These are phyloP conservation scores for Muscicapa comitata DNA, from an alignment of 2,797 vertebrate genomes.

Conservation along the genomic window DNA sequence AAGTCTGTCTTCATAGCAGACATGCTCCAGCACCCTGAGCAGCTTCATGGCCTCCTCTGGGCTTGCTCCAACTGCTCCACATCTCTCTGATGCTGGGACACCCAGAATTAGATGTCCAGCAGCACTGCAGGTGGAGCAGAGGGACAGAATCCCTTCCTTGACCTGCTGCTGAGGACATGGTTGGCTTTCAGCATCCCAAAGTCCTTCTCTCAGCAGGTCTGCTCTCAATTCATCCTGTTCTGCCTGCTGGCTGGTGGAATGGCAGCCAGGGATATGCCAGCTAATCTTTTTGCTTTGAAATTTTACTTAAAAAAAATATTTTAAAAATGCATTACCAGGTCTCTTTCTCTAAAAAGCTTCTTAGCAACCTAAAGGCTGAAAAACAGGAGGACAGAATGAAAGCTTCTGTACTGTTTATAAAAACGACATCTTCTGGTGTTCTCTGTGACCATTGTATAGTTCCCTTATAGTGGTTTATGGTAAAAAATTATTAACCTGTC, in stretches of 20 bases:
- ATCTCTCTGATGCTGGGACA: not conserved
- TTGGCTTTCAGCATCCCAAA: not conserved
- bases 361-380: not conserved
- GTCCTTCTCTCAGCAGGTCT: not conserved
- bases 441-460: not conserved
- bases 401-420: not conserved
- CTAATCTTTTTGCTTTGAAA: not conserved
- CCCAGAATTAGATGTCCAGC: not conserved
- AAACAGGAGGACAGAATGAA: not conserved
- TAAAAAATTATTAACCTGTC: not conserved
- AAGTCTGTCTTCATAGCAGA: not conserved
- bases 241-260: not conserved
- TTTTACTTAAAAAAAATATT: not conserved
- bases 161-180: not conserved
- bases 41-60: not conserved
- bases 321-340: not conserved
- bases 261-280: not conserved
- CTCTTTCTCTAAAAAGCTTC: not conserved
- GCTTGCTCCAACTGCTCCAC: not conserved
- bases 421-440: not conserved
- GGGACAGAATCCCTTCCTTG: not conserved
- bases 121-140: not conserved
- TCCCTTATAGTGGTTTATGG: not conserved
- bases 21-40: not conserved
- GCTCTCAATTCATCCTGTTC: not conserved